Evolutionary conservation across 2,888 invertebrate species (phyloP), one percentile per base, ranked within the genome.

Genomic region (Cantharis rustica): DNA sequence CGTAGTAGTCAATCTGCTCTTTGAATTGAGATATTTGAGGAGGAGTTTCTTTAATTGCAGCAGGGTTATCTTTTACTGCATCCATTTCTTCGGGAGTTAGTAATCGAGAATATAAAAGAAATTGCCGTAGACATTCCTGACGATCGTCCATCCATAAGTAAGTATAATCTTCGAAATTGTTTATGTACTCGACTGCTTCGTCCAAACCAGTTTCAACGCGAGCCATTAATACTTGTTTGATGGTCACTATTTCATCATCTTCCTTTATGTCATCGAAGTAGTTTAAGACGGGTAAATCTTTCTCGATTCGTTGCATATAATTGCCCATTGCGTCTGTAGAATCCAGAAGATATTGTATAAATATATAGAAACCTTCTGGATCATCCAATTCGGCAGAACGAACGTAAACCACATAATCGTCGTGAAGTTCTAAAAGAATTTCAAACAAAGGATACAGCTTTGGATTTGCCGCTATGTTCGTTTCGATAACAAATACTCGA

Each of bases 91-190:
- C 93, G 0, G 91, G 89, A 0, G 92, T 91, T n/a, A 96, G 90
- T 3, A 92, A 90, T 72, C 94, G 92, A 0, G 95, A 94, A 85
- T 95, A 96, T 79, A 90, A 91, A 72, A 97, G 88, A 87, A 98
- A 97, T 79, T 93, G 92, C 0, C 91, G 87, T 83, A 97, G 89
- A 83, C 94, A 95, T 82, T 94, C 93, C 72, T 93, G 91, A 62
- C 93, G 90, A 85, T 96, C 93, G 84, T 95, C 95, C 70, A 92
- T 87, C 97, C 98, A 98, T 10, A 98, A 88, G 83, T 93, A 94
- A 0, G 93, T 90, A 85, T 94, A 96, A 78, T 92, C 91, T 73
- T 93, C 91, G 82, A 92, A 95, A 84, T 89, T 84, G 66, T 86
- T 84, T 0, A 87, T 83, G 81, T 89, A 90, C 0, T 88, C 84